Evolutionary conservation across 1,140 invertebrate species (phyloP).

Genomic region (Heliothis virescens): DNA sequence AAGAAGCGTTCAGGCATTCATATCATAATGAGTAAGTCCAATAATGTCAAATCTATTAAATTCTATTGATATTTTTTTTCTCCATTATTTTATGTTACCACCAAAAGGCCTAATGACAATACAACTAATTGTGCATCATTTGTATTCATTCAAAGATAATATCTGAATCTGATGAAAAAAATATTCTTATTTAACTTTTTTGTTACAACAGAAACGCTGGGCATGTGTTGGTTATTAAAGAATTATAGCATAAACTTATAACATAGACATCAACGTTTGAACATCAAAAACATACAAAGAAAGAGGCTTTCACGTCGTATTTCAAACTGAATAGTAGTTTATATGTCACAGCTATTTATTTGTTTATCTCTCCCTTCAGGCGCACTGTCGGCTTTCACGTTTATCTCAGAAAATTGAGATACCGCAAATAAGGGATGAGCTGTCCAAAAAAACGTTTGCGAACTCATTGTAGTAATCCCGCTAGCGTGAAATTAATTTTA

Average conservation of each 20-base stretch:
- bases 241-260: not conserved
- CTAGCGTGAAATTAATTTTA: not conserved
- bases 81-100: too few relatives aligned
- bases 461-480: constrained; percentile 16
- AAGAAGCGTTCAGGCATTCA: not conserved
- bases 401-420: constrained; percentile 23
- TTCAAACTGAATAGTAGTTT: constrained; percentile 28
- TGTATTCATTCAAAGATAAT: too few relatives aligned
- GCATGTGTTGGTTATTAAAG: too few relatives aligned
- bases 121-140: too few relatives aligned
- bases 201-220: too few relatives aligned
- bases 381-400: constrained; percentile 13
- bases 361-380: constrained; percentile 24
- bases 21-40: not conserved
- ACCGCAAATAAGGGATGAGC: constrained; percentile 29
- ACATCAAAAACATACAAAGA: constrained; percentile 15
- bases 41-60: not conserved
- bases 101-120: too few relatives aligned
- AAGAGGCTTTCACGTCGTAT: constrained; percentile 13
- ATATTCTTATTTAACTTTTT: too few relatives aligned
- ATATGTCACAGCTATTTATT: not conserved
- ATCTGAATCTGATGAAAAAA: too few relatives aligned
- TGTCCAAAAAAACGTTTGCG: constrained; percentile 26
- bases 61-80: too few relatives aligned
- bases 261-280: not conserved